Evolutionary conservation across 2,113 vertebrate genomes (phyloP), one percentile per base, ranked within the genome.

Genomic region (Centropus unirufus): DNA sequence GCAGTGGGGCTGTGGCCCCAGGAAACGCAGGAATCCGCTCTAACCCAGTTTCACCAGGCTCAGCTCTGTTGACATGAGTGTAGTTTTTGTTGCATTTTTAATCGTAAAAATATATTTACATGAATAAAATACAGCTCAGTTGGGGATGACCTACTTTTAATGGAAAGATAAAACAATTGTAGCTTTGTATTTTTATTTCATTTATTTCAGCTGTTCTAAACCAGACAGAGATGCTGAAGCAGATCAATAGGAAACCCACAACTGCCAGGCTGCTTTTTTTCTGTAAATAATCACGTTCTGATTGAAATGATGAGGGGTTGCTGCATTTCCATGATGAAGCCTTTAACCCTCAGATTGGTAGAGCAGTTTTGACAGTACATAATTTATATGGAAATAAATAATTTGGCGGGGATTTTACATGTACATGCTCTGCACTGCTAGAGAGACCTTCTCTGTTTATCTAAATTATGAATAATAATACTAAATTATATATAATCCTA

Each of bases 121-220:
- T 96, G 91, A 96, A 96, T 96, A 96, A 95, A 97, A 93, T 86
- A 96, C 81, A 27, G 59, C 93, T 83, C 93, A 36, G 63, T 32
- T 83, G 93, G 92, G 89, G 86, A 85, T 95, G 96, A 94, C 95
- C 95, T 97, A 97, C 84, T 95, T 97, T 95, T 34, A 14, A 51
- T 14, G 32, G 49, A 39, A 87, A 78, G 85, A 93, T 87, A 21
- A 87, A 95, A 78, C 76, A 42, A 74, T 21, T 0, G 2, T 66
- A 85, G 54, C 40, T 88, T 80, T 70, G 24, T 55, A 12, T 17
- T 83, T 94, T 72, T 34, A 75, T 86, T 94, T 70, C 30, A 3
- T 82, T 40, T 88, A 15, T 73, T 91, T 95, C 93, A 67, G 20
- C 80, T 83, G 36, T 49, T 87, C 52, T 36, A n/a, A 69, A 73